Conservation (phyloP, 1,140 invertebrate genomes). For the Fopius arisanus region DNA sequence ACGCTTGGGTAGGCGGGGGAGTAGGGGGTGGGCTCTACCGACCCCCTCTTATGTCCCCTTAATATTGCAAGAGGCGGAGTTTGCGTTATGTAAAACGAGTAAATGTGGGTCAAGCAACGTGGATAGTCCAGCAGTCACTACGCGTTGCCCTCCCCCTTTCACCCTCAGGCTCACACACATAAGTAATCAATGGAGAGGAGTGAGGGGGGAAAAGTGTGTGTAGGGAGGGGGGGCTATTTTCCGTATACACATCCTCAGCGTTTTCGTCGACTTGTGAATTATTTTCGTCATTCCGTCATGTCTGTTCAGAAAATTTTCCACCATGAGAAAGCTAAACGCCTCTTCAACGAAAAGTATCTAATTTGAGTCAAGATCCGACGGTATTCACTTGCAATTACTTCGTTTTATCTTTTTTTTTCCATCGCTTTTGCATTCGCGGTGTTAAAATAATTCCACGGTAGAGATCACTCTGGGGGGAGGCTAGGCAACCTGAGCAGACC, state of each 20-base stretch:
- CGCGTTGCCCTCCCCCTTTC: not conserved
- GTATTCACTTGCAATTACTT: no score
- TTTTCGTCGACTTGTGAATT: not conserved
- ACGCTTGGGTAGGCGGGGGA: not conserved
- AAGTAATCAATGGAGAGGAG: no score
- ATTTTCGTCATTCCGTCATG: not conserved
- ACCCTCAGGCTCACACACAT: not conserved
- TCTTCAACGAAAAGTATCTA: not conserved
- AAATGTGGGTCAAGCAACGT: slow-evolving; percentile 7
- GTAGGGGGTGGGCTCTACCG: not conserved
- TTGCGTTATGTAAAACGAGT: slow-evolving; percentile 9
- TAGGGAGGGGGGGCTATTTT: not conserved
- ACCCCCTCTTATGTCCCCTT: not conserved
- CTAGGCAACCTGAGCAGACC: no score
- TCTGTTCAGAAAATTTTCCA: not conserved
- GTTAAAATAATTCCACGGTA: no score
- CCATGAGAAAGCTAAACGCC: not conserved
- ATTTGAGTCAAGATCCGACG: no score
- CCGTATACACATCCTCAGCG: not conserved
- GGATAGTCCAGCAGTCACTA: not conserved
- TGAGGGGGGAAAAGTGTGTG: no score
- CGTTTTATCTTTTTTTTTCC: no score
- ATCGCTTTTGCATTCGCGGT: no score
- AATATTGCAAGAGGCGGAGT: slow-evolving; percentile 5
- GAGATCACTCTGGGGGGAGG: no score